Base-by-base conservation (phyloP, 2,888 invertebrate species). In the Perdita meconis region DNA sequence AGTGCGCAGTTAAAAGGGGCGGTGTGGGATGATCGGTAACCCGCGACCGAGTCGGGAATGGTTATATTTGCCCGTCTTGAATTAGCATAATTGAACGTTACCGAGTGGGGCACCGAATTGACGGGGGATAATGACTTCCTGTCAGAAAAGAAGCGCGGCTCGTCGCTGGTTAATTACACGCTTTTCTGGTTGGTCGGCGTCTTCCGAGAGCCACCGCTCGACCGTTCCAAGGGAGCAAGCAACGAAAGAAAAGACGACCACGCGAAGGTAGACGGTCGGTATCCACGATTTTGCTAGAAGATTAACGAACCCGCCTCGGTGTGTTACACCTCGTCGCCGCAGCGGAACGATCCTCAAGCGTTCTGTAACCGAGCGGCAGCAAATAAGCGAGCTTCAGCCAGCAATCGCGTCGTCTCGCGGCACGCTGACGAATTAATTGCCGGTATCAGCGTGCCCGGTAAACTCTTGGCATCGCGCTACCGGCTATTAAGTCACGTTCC, bases 51-150 rank as follows among this genome's bases (percentile, higher is more conserved):
- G n/a, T 50, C 47, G 57, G n/a, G 30, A 72, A 83, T 71, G 74
- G 83, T 78, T 84, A 84, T 81, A 80, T 81, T 84, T 71, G 73
- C 70, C 65, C 72, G 72, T 8, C 55, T 42, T 34, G 78, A 81
- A 86, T 88, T 87, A 88, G 85, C 88, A 87, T 88, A 88, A 88
- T 88, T 87, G 88, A 88, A 85, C 87, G 87, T 86, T 88, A 84
- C 72, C 80, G 50, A 40, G 47, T 60, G 68, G 55, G 72, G 76
- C 42, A 53, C 67, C 76, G 78, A 85, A 85, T 80, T 70, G 76
- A 68, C 68, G 83, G 72, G 6, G 82, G 78, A 73, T 82, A 84
- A 85, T 85, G 78, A 85, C 81, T 84, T 84, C 85, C 77, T 85
- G 83, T 74, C 82, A 82, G 73, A 70, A 75, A 77, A 81, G 79